Evolutionary conservation across 2,797 vertebrate species (phyloP), one percentile per base, ranked within the genome.

Genomic region (Phrynocephalus forsythii): DNA sequence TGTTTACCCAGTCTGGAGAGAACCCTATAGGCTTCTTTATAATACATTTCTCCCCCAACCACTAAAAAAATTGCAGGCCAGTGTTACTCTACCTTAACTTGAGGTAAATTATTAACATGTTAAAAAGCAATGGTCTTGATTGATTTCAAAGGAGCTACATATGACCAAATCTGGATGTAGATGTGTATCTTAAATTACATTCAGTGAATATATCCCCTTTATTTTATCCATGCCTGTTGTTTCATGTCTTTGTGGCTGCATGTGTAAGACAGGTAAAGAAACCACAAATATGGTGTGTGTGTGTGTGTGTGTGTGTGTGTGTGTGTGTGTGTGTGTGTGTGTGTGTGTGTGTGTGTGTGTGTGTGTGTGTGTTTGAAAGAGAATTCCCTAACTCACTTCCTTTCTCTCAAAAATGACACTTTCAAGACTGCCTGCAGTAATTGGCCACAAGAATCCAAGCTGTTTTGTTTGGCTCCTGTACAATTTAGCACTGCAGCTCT

Each of bases 381-480:
- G 56, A 7, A 11, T 69, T n/a, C 38, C 24, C 66, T 67, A 68
- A 68, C 72, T 75, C 44, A 50, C 52, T 26, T 6, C 5, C 6
- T 22, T 13, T 28, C 10, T 75, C n/a, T 67, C 71, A 75, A 20
- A 67, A 48, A 22, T 82, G 60, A 52, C n/a, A 77, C 60, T 33
- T 82, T 15, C 13, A 76, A 68, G 60, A 20, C n/a, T 68, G 60
- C 79, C 77, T 79, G 20, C 33, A 79, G 18, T 26, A n/a, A 20
- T 83, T 79, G 24, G 5, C 22, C 16, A 33, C 6, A 81, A 87
- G 71, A 81, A 84, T 81, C 73, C 50, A 26, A 63, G 63, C 6
- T 91, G 44, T 10, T 88, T 87, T 81, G 3, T 81, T 90, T 69
- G 82, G 85, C 71, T 88, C 76, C 30, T 38, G 33, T 78, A n/a